Evolutionary conservation across 1,140 invertebrate species (phyloP).

Genomic region (Nephotettix cincticeps): DNA sequence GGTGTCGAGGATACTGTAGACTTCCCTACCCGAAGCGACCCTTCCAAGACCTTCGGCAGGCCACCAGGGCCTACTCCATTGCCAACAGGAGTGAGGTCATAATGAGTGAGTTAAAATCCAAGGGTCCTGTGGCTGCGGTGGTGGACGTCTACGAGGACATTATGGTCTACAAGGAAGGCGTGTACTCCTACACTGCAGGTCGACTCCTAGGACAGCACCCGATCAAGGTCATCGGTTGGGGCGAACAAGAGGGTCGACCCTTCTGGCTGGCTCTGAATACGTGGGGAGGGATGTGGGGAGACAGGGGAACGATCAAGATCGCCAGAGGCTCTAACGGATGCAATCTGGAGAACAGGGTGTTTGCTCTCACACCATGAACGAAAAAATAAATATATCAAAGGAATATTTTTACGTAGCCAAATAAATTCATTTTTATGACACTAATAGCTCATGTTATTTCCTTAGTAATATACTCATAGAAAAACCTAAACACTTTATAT

Average conservation of each 20-base stretch:
- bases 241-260: neutral
- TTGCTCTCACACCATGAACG: neutral
- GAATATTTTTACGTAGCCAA: too few relatives aligned
- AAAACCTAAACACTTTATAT: too few relatives aligned
- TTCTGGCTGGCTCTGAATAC: conserved; percentile 9
- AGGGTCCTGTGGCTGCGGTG: conserved; percentile 87
- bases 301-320: neutral
- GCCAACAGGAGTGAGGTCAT: conserved; percentile 65
- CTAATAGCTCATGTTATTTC: too few relatives aligned
- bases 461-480: too few relatives aligned
- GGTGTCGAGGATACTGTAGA: conserved; percentile 70
- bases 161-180: conserved; percentile 66
- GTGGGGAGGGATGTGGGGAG: conserved; percentile 3
- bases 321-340: neutral
- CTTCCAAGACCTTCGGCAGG: conserved; percentile 72
- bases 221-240: conserved; percentile 10
- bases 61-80: conserved; percentile 69
- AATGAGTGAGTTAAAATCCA: conserved; percentile 74
- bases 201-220: neutral
- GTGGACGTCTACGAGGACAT: conserved; percentile 90
- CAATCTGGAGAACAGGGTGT: conserved; percentile 9
- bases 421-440: too few relatives aligned
- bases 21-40: conserved; percentile 66
- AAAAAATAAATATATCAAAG: too few relatives aligned
- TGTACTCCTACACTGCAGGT: neutral